phyloP scores from a whole-genome alignment of 2,888 invertebrate genomes.

The Taenaris catops region DNA sequence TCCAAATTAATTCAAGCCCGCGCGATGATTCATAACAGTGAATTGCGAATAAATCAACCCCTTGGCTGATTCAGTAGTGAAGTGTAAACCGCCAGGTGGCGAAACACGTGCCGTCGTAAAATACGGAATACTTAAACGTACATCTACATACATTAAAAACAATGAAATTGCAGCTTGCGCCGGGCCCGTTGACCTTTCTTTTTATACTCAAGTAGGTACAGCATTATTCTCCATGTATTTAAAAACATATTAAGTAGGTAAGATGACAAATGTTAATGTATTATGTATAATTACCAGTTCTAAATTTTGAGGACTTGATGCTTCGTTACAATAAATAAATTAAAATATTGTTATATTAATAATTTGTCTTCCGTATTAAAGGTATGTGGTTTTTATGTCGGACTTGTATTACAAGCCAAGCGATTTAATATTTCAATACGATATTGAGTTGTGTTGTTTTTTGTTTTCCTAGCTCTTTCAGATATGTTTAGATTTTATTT shows the following conservation, averaged over 20 bases:
- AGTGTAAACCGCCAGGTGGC: constrained; percentile 18
- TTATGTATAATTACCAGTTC: too few relatives aligned
- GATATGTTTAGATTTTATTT: too few relatives aligned
- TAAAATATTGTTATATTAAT: too few relatives aligned
- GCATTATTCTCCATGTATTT: neutral
- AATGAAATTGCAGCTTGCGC: constrained; percentile 25
- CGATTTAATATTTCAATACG: too few relatives aligned
- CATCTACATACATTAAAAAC: constrained; percentile 20
- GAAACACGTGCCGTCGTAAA: constrained; percentile 21
- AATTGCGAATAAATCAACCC: constrained; percentile 11
- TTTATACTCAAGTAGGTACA: constrained; percentile 18
- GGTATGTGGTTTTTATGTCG: too few relatives aligned
- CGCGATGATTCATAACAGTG: constrained; percentile 6
- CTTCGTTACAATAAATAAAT: too few relatives aligned
- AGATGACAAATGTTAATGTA: constrained; percentile 2
- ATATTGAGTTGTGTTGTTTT: too few relatives aligned
- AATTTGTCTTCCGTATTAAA: too few relatives aligned
- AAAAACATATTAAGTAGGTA: constrained; percentile 7
- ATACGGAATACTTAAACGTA: constrained; percentile 19
- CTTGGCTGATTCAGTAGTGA: constrained; percentile 5
- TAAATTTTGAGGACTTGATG: too few relatives aligned
- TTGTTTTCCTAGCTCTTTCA: too few relatives aligned
- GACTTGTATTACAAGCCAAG: too few relatives aligned
- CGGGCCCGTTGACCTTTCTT: constrained; percentile 22
- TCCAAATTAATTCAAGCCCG: constrained; percentile 6